Conservation (phyloP, 2,797 vertebrate species). For the Xenopus petersii region DNA sequence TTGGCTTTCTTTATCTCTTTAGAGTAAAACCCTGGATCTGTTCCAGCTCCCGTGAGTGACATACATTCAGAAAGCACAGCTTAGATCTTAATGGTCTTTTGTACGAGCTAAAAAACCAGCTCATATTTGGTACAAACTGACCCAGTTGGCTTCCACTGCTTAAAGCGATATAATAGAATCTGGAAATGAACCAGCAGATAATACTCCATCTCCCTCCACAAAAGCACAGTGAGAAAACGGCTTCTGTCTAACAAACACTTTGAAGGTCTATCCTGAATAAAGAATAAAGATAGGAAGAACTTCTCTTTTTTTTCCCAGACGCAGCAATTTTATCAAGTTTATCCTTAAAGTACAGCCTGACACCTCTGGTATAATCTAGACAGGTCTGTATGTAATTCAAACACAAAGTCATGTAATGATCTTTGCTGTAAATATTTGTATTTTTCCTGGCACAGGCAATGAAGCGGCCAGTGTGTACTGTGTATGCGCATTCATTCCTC, state of each 20-base stretch:
- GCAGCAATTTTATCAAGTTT: constrained; percentile 8
- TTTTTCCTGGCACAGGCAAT: no score
- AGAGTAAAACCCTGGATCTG: constrained; percentile 25
- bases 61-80: constrained; percentile 36
- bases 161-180: constrained; percentile 41
- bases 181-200: constrained; percentile 40
- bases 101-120: constrained; percentile 38
- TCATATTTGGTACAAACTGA: constrained; percentile 39
- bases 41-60: constrained; percentile 34
- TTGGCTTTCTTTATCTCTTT: constrained; percentile 14
- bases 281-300: constrained; percentile 12
- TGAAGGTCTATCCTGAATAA: constrained; percentile 19
- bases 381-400: no score
- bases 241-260: constrained; percentile 11
- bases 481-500: no score
- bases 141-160: constrained; percentile 35
- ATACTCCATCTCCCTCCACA: constrained; percentile 30
- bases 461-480: no score
- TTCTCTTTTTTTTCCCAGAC: neutral
- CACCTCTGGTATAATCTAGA: neutral
- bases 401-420: no score
- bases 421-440: no score
- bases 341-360: constrained; percentile 6
- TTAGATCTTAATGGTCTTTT: constrained; percentile 46
- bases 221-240: constrained; percentile 37